These are phyloP conservation scores for Noctilio leporinus DNA, from an alignment of 2,113 vertebrate species.

Conservation along the genomic window DNA sequence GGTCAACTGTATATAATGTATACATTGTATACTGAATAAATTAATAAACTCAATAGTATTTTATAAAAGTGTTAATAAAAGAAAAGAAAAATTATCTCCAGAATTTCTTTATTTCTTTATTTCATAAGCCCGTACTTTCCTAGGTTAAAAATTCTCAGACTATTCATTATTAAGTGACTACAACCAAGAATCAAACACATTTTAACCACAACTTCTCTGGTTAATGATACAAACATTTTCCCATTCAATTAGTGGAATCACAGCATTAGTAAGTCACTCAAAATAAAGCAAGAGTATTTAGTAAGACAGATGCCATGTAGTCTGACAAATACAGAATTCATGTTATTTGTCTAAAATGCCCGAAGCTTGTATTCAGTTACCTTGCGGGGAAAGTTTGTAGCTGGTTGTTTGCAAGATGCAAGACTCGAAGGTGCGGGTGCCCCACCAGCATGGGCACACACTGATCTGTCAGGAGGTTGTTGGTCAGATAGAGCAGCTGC, in stretches of 20 bases:
- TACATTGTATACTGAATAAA: no score
- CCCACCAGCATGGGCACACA: slow-evolving; percentile 88
- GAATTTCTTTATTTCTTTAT: neutral
- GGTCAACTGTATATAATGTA: neutral
- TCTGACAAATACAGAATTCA: neutral
- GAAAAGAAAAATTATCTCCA: neutral
- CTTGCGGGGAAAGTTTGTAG: slow-evolving; percentile 94
- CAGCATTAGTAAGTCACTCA: neutral
- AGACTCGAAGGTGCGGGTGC: slow-evolving; percentile 87
- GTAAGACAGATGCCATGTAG: neutral
- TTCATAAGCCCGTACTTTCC: neutral
- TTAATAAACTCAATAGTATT: neutral
- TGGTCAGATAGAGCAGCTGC: slow-evolving; percentile 92
- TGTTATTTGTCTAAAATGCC: neutral
- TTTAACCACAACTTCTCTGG: neutral
- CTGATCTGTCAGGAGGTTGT: slow-evolving; percentile 91
- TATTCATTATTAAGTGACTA: slow-evolving; percentile 15
- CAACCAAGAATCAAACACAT: slow-evolving; percentile 29
- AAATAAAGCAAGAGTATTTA: neutral
- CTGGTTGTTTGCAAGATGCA: slow-evolving; percentile 95
- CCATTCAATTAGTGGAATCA: neutral
- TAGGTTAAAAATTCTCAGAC: neutral
- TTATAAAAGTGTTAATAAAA: neutral
- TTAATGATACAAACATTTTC: neutral
- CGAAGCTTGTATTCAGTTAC: slow-evolving; percentile 68